These are phyloP conservation scores for Phylloscopus whistleri DNA, from an alignment of 2,113 vertebrate species.

Conservation along the genomic window DNA sequence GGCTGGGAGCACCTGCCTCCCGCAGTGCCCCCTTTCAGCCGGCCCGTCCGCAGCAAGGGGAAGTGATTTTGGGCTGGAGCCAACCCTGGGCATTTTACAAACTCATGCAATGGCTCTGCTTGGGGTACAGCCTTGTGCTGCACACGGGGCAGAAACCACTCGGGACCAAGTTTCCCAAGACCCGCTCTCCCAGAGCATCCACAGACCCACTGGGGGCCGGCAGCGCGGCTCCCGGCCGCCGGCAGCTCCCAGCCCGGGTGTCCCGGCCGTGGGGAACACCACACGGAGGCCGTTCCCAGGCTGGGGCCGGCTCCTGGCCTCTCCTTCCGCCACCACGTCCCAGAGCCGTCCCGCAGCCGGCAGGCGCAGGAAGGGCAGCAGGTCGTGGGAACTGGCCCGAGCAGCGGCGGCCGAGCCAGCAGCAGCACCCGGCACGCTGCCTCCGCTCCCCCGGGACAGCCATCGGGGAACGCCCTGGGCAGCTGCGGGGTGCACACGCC, in stretches of 20 bases:
- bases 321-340: background rate
- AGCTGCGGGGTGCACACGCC: fast-evolving
- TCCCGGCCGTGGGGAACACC: background rate
- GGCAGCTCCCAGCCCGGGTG: background rate
- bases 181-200: background rate
- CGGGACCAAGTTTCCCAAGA: fast-evolving
- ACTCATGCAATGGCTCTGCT: background rate
- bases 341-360: background rate
- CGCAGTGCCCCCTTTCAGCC: fast-evolving
- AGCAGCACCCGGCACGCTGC: fast-evolving
- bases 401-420: background rate
- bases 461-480: fast-evolving
- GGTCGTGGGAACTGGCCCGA: constrained; percentile 12
- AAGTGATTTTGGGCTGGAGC: background rate
- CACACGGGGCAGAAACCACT: fast-evolving
- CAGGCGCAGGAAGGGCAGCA: background rate
- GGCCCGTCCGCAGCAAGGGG: fast-evolving
- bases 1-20: background rate
- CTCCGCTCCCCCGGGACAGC: fast-evolving
- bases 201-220: background rate
- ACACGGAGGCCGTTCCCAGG: background rate
- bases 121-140: background rate
- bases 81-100: background rate
- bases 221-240: fast-evolving
- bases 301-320: background rate